These are phyloP conservation scores for Drosophila funebris DNA, from an alignment of 1,140 invertebrate species.

Conservation along the genomic window DNA sequence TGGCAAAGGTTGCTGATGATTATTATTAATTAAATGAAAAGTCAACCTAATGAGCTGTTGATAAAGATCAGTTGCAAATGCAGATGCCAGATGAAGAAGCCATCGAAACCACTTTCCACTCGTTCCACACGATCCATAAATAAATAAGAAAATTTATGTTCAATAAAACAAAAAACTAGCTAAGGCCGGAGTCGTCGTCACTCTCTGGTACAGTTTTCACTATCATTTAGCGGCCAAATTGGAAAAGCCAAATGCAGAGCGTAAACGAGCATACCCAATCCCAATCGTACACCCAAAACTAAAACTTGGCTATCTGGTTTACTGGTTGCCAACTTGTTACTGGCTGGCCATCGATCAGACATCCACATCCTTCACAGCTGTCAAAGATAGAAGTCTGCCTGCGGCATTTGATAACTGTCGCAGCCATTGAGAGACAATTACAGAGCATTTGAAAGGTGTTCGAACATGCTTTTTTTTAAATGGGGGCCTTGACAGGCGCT, in stretches of 20 bases:
- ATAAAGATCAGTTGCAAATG: constrained; percentile 22
- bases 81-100: constrained; percentile 3
- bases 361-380: constrained; percentile 21
- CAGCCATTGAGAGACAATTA: constrained; percentile 21
- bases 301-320: constrained; percentile 24
- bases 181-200: constrained; percentile 11
- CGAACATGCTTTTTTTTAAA: constrained; percentile 9
- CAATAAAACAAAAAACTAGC: constrained; percentile 58
- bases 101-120: constrained; percentile 64
- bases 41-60: neutral
- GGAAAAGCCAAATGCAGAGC: constrained; percentile 58
- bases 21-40: constrained; percentile 5
- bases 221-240: constrained; percentile 55
- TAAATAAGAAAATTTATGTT: constrained; percentile 69
- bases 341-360: neutral
- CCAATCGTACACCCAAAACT: constrained; percentile 19
- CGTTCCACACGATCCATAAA: constrained; percentile 58
- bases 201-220: constrained; percentile 70
- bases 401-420: constrained; percentile 20
- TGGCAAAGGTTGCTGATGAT: constrained; percentile 6
- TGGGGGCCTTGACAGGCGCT: neutral
- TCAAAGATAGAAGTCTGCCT: neutral
- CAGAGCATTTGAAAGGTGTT: constrained; percentile 33
- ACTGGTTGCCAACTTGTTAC: neutral
- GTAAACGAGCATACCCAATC: constrained; percentile 10